Conservation (phyloP, 2,888 invertebrate species). For the Trachelus troglodyta region DNA sequence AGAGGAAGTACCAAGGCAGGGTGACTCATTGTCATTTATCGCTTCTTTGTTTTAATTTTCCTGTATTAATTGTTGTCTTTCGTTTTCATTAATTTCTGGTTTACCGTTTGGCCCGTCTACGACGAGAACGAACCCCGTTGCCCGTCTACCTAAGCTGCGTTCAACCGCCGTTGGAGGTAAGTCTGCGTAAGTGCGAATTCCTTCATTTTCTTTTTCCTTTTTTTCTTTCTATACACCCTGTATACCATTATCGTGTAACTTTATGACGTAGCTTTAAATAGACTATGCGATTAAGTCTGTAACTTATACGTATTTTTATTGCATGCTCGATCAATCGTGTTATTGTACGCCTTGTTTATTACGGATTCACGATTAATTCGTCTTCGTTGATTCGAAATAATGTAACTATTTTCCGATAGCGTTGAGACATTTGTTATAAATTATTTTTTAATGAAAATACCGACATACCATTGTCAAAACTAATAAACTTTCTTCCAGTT, state of each 20-base stretch:
- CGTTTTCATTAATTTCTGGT: constrained; percentile 67
- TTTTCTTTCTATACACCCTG: background rate
- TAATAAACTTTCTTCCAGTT: constrained; percentile 5
- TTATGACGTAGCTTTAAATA: background rate
- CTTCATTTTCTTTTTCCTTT: background rate
- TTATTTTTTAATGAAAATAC: background rate
- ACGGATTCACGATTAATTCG: background rate
- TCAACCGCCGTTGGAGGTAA: constrained; percentile 51
- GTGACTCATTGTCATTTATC: constrained; percentile 16
- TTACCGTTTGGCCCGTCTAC: constrained; percentile 61
- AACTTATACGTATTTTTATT: background rate
- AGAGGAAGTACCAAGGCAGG: constrained; percentile 7
- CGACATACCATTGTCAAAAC: background rate
- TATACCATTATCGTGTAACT: background rate
- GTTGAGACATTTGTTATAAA: background rate
- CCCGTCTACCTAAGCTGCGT: constrained; percentile 36
- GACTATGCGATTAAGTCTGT: background rate
- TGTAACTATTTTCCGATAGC: background rate
- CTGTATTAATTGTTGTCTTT: constrained; percentile 64
- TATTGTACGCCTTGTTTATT: background rate
- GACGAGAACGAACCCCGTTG: constrained; percentile 41
- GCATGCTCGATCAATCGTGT: background rate
- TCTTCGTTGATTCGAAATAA: background rate
- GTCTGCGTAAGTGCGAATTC: constrained; percentile 38
- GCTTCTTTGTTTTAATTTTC: constrained; percentile 44